Evolutionary conservation across 2,888 invertebrate species (phyloP), one percentile per base, ranked within the genome.

Genomic region (Phortica magna): DNA sequence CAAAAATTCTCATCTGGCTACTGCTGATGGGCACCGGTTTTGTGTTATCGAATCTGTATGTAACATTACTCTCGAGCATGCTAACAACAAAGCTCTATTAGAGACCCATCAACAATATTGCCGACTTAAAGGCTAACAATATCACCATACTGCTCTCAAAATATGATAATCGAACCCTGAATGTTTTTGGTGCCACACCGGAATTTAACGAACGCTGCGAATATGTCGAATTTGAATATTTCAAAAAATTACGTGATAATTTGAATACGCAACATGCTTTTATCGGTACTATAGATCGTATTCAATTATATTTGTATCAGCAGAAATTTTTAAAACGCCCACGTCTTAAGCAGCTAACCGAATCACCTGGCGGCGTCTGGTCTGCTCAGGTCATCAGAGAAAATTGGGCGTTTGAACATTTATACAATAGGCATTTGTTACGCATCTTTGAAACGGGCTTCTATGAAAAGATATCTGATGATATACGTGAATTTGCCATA

Each of bases 271-370:
- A 73, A 0, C 77, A 78, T 53, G 80, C 81, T 4, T 81, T 81
- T 17, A 59, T 79, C 10, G 76, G 71, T 73, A 39, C 57, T 7
- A 7, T 12, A 39, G 70, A 84, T 6, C 82, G 78, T 55, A 78
- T 78, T 48, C 78, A 81, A 0, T 82, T 82, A 9, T 84, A 77
- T 64, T 31, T 83, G 0, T 82, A 85, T 59, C 85, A 84, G 55
- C 84, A 85, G 55, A 83, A 81, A 10, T 79, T 79, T 19, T n/a
- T 83, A 55, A 65, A 64, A n/a, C 76, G 74, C 17, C 83, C 83
- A 0, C 71, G 76, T 0, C 71, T 81, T 22, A 78, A 77, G 12
- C 17, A 65, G 1, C 64, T 83, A 14, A 7, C 76, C 1, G 22
- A 81, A 2, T 75, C 82, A 0, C 65, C 84, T 5, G 75, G 79